Evolutionary conservation across 1,140 invertebrate species (phyloP).

Genomic region (Drosophila willistoni): DNA sequence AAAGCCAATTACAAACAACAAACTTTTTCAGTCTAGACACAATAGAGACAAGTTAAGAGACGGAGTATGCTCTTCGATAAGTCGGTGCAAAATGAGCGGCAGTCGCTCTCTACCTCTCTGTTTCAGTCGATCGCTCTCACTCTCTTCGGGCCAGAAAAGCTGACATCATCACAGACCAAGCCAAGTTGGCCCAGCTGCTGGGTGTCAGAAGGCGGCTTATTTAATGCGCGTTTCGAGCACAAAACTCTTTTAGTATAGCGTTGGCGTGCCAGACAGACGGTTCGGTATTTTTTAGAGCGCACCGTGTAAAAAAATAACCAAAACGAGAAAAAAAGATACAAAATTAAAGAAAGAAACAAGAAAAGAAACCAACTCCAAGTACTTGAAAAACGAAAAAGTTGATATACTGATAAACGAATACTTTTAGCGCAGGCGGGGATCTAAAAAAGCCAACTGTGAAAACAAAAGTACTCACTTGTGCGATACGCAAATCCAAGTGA

Average conservation of each 20-base stretch:
- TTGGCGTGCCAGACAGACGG: constrained; percentile 76
- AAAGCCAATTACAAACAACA: background rate
- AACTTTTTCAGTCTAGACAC: background rate
- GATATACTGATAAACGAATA: constrained; percentile 27
- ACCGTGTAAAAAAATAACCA: constrained; percentile 9
- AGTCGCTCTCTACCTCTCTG: constrained; percentile 25
- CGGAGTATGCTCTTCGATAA: constrained; percentile 7
- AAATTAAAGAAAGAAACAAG: background rate
- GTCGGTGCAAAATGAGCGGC: background rate
- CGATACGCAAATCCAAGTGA: background rate
- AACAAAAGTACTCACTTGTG: constrained; percentile 47
- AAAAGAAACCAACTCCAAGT: constrained; percentile 44
- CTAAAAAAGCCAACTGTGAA: constrained; percentile 37
- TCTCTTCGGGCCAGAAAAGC: constrained; percentile 36
- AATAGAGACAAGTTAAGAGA: constrained; percentile 24
- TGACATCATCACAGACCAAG: constrained; percentile 67
- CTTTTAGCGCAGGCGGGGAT: constrained; percentile 50
- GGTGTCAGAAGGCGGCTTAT: constrained; percentile 64
- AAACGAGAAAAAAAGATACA: constrained; percentile 26
- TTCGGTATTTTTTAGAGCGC: constrained; percentile 58
- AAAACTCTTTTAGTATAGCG: constrained; percentile 81
- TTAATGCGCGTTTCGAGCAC: constrained; percentile 66
- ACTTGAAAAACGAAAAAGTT: constrained; percentile 23
- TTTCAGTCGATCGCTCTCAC: constrained; percentile 16
- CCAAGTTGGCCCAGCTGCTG: constrained; percentile 40